Evolutionary conservation across 2,797 vertebrate genomes (phyloP), one percentile per base, ranked within the genome.

Genomic region (Antrozous pallidus): DNA sequence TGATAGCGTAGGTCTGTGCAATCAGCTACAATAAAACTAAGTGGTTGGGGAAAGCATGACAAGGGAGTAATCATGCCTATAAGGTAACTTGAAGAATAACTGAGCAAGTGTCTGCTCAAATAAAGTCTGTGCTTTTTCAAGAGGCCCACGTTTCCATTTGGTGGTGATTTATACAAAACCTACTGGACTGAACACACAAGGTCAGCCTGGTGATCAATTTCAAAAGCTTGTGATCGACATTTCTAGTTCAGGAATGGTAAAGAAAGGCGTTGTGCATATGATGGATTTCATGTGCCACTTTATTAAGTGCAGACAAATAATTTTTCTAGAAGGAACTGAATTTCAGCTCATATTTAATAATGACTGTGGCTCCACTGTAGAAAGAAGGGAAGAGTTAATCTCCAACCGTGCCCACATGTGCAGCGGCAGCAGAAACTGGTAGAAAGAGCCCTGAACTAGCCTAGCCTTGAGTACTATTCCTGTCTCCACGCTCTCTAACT

Each of bases 391-490:
- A 96, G 89, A 86, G 93, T 96, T 95, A 94, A 94, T 90, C 31
- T 61, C 90, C 74, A 84, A 40, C 24, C 51, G 28, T 90, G 49
- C 83, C 88, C 78, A 85, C 93, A 95, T 94, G 84, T 94, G 95
- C 95, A 95, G 87, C 18, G 56, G 95, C 94, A 96, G 96, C 94
- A 92, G 81, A 95, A 96, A 94, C 28, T 8, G 56, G 77, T 65
- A 36, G 70, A 85, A 93, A 95, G 95, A 96, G 85, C 91, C 56
- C 92, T 90, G 84, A 91, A 94, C 91, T 91, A 96, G 95, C 89
- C 91, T 91, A 96, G 95, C 89, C 95, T 96, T 73, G 87, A 97
- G 84, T 95, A 91, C 95, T 96, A 96, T 95, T 97, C 95, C 91
- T 83, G 89, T 96, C 91, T 95, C 38, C 69, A 85, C 6, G 12